Percentiles rank a stretch among this genome's conserved stretches.
These are phyloP conservation scores for Amphipyra tragopoginis DNA, from an alignment of 2,888 invertebrate species.

Conservation along the genomic window DNA sequence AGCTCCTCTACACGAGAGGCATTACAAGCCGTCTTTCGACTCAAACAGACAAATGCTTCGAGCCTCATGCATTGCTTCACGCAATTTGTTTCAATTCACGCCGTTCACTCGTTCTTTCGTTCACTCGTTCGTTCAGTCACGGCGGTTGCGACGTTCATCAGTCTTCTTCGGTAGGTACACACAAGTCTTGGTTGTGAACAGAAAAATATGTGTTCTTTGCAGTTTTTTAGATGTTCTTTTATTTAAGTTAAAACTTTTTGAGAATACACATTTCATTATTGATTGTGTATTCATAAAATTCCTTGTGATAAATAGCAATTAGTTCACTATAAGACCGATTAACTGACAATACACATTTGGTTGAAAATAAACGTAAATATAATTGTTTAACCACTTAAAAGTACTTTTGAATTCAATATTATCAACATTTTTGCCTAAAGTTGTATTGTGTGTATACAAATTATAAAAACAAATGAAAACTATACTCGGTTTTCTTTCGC, in stretches of 20 bases:
- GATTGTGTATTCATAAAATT: too few species aligned
- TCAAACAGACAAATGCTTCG: constrained; percentile 59
- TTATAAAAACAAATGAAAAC: too few species aligned
- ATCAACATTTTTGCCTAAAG: too few species aligned
- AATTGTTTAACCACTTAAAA: too few species aligned
- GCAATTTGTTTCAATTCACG: constrained; percentile 75
- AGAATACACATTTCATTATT: too few species aligned
- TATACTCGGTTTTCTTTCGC: too few species aligned
- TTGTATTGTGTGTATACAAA: too few species aligned
- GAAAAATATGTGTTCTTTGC: constrained; percentile 1
- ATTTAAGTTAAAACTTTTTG: background rate
- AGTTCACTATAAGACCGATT: too few species aligned
- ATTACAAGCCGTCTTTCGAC: constrained; percentile 50
- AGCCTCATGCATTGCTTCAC: constrained; percentile 62
- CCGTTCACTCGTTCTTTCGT: constrained; percentile 59
- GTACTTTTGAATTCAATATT: too few species aligned
- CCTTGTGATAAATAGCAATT: too few species aligned
- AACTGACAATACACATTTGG: too few species aligned
- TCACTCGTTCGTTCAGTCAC: constrained; percentile 44
- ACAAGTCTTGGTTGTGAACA: constrained; percentile 32
- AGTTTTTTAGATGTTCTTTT: background rate
- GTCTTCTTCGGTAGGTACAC: constrained; percentile 52
- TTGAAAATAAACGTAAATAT: too few species aligned
- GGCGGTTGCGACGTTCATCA: constrained; percentile 51
- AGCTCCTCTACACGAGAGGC: constrained; percentile 35